A percentile compares a stretch with the other conserved stretches of the same genome.
Evolutionary conservation across 2,888 invertebrate species (phyloP).

Genomic region (Drosophila colorata): DNA sequence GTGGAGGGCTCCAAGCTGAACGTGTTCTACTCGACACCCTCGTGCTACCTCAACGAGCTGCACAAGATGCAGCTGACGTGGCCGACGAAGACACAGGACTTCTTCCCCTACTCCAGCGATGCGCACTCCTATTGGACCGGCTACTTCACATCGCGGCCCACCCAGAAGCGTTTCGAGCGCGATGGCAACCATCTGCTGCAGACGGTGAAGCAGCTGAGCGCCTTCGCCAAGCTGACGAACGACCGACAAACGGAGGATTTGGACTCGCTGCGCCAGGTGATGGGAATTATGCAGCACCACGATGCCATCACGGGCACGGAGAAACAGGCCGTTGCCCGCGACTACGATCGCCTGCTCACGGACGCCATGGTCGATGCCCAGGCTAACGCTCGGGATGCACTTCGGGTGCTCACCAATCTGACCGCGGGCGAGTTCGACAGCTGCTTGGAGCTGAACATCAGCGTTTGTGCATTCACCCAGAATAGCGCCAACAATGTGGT

Average conservation of each 20-base stretch:
- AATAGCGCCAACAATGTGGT: conserved; percentile 84
- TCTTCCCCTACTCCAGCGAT: conserved; percentile 96
- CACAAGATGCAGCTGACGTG: conserved; percentile 87
- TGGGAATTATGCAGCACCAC: conserved; percentile 93
- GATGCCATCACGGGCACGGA: conserved; percentile 94
- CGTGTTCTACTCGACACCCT: conserved; percentile 93
- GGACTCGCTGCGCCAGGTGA: conserved; percentile 86
- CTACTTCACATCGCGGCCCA: conserved; percentile 93
- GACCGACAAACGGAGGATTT: conserved; percentile 53
- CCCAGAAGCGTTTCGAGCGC: conserved; percentile 91
- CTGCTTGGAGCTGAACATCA: conserved; percentile 84
- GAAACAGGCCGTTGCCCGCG: conserved; percentile 93
- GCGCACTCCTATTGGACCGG: conserved; percentile 97
- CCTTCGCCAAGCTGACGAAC: conserved; percentile 86
- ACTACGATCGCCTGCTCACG: conserved; percentile 92
- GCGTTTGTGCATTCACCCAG: conserved; percentile 90
- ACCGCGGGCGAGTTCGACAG: conserved; percentile 79
- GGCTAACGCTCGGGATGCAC: conserved; percentile 68
- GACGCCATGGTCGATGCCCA: conserved; percentile 88
- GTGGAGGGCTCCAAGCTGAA: conserved; percentile 89
- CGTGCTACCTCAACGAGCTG: conserved; percentile 92
- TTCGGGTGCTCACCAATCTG: conserved; percentile 75
- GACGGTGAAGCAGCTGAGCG: conserved; percentile 90
- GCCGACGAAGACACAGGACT: conserved; percentile 92
- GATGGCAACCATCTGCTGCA: conserved; percentile 91